Evolutionary conservation across 2,797 vertebrate species (phyloP).

Genomic region (Labeo calbasu): DNA sequence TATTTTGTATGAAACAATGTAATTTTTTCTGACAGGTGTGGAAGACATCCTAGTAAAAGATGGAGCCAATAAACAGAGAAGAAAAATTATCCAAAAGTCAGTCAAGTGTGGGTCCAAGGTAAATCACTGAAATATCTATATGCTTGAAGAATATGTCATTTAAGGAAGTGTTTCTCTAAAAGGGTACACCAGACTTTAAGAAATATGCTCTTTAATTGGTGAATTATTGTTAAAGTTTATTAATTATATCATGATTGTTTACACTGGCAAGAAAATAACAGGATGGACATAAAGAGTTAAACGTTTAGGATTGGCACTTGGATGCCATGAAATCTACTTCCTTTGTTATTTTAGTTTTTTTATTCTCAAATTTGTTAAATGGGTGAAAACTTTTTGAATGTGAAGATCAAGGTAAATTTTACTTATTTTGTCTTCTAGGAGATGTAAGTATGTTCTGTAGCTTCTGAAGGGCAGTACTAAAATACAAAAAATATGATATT

Average conservation of each 20-base stretch:
- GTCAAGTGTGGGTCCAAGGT: conserved; percentile 84
- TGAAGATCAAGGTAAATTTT: too few relatives aligned
- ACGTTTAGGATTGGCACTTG: too few relatives aligned
- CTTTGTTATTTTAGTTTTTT: neutral
- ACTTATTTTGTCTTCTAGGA: too few relatives aligned
- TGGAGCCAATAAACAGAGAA: conserved; percentile 82
- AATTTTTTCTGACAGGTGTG: conserved; percentile 78
- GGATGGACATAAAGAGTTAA: neutral
- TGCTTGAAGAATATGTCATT: neutral
- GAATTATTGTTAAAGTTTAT: neutral
- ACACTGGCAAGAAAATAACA: neutral
- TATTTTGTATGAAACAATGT: neutral
- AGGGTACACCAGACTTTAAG: neutral
- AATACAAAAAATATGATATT: too few relatives aligned
- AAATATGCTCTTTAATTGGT: neutral
- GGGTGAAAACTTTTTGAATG: too few relatives aligned
- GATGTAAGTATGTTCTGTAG: too few relatives aligned
- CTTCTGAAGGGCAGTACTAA: too few relatives aligned
- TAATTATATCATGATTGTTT: neutral
- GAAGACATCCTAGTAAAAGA: conserved; percentile 95
- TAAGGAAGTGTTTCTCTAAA: neutral
- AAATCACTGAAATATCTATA: conserved; percentile 27
- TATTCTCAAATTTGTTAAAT: neutral
- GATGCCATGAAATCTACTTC: neutral
- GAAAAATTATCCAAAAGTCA: conserved; percentile 84